Conservation (phyloP, 2,113 vertebrate species). For the Oostethus manadensis region DNA sequence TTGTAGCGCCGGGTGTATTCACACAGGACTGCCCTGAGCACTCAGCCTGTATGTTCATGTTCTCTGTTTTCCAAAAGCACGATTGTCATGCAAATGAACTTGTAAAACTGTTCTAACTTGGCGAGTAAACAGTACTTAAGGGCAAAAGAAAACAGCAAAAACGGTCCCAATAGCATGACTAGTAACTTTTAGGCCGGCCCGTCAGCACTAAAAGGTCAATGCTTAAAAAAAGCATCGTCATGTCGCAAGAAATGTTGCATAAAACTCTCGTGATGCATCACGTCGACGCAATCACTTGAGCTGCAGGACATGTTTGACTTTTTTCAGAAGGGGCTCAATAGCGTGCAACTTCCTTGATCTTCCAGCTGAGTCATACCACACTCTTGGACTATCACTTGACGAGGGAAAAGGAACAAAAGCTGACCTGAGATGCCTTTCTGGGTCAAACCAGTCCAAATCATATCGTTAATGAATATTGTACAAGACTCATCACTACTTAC, state of each 20-base stretch:
- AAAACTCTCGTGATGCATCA: conserved; percentile 4
- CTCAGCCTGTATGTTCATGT: too few species aligned
- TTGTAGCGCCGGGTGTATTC: too few species aligned
- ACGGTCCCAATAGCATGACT: conserved; percentile 6
- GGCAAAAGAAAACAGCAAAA: conserved; percentile 36
- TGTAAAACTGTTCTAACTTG: not conserved
- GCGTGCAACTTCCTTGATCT: conserved; percentile 28
- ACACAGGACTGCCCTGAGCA: too few species aligned
- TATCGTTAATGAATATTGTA: too few species aligned
- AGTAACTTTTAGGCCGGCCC: conserved; percentile 50
- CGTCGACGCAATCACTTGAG: conserved; percentile 6
- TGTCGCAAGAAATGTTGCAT: conserved; percentile 29
- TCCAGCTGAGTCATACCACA: not conserved
- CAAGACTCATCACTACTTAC: too few species aligned
- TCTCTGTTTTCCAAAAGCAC: not conserved
- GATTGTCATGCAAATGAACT: not conserved
- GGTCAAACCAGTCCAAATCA: too few species aligned
- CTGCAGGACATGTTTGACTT: not conserved
- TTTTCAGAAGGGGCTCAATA: not conserved
- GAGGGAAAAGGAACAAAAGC: not conserved
- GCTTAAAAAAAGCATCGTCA: conserved; percentile 45
- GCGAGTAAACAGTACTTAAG: not conserved
- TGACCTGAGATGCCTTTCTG: not conserved
- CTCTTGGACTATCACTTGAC: not conserved
- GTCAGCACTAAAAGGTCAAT: conserved; percentile 62